Conservation (phyloP, 1,140 invertebrate species). For the Reticulitermes speratus region DNA sequence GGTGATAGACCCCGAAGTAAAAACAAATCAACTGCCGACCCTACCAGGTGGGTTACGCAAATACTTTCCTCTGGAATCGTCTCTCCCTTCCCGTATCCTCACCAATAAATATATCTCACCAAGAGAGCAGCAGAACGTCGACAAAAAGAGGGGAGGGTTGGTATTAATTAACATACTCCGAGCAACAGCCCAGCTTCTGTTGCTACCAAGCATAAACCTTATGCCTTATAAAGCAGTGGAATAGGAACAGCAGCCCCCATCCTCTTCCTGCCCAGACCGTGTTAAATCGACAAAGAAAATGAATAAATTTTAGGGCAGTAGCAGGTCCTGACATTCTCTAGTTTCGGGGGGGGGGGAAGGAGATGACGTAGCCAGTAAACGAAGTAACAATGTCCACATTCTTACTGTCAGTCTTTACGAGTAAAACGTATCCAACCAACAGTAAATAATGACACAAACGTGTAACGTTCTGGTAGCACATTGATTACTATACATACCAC, state of each 20-base stretch:
- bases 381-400: too few relatives aligned
- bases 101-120: slow-evolving; percentile 6
- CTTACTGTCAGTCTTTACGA: too few relatives aligned
- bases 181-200: not conserved
- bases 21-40: too few relatives aligned
- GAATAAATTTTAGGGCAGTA: not conserved
- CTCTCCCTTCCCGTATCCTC: not conserved
- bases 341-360: too few relatives aligned
- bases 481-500: too few relatives aligned
- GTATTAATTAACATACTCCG: not conserved
- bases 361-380: too few relatives aligned
- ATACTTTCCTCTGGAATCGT: not conserved
- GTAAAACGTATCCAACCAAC: too few relatives aligned
- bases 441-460: too few relatives aligned
- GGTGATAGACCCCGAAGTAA: too few relatives aligned
- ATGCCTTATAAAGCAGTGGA: not conserved
- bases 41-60: not conserved
- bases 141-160: not conserved
- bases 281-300: not conserved
- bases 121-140: not conserved
- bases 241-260: not conserved
- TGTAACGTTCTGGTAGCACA: too few relatives aligned
- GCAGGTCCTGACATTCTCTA: too few relatives aligned
- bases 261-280: not conserved
- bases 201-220: not conserved